Conservation (phyloP, 2,888 invertebrate species). For the Aphodius granarius region DNA sequence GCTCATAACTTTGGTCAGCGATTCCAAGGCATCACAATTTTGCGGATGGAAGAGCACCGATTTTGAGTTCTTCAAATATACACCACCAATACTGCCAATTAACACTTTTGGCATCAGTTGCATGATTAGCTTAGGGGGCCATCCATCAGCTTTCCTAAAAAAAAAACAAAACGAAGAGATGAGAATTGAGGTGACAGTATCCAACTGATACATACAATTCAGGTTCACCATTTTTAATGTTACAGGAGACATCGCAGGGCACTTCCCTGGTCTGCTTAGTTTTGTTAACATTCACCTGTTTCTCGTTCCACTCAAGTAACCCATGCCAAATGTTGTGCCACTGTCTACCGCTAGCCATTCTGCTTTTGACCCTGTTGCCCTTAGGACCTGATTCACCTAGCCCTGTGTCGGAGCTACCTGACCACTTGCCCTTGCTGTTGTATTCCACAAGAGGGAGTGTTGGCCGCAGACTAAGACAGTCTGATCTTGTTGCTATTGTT, state of each 20-base stretch:
- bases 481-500: constrained; percentile 48
- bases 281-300: constrained; percentile 70
- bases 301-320: constrained; percentile 91
- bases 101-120: constrained; percentile 92
- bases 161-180: too few relatives aligned
- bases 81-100: constrained; percentile 87
- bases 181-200: constrained; percentile 17
- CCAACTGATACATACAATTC: constrained; percentile 64
- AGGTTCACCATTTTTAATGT: constrained; percentile 81
- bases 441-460: constrained; percentile 39
- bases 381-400: constrained; percentile 38
- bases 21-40: constrained; percentile 83
- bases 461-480: constrained; percentile 43
- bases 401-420: constrained; percentile 47
- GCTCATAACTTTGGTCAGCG: constrained; percentile 90
- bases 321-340: constrained; percentile 67
- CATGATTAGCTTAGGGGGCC: constrained; percentile 92
- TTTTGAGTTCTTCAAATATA: constrained; percentile 87
- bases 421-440: constrained; percentile 38
- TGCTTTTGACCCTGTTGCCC: constrained; percentile 46
- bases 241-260: constrained; percentile 74
- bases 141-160: constrained; percentile 80
- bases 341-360: constrained; percentile 54
- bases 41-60: constrained; percentile 89
- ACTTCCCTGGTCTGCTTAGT: constrained; percentile 74